A percentile compares a stretch with the other conserved stretches of the same genome.
Evolutionary conservation across 2,888 invertebrate genomes (phyloP).

Genomic region (Sinodicranocentrus sp.): DNA sequence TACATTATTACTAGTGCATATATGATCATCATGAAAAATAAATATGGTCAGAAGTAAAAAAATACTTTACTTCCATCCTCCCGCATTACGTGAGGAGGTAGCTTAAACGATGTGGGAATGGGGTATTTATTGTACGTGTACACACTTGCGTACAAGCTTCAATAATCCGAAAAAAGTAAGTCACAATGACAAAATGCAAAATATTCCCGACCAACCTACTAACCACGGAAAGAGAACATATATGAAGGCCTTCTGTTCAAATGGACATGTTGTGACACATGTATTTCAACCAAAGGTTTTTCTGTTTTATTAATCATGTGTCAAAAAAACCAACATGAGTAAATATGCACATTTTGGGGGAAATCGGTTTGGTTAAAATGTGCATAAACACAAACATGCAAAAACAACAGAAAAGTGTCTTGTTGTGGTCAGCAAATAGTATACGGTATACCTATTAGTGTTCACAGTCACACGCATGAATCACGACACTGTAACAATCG

Average conservation of each 20-base stretch:
- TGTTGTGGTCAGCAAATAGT: no score
- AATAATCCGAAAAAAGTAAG: slow-evolving; percentile 13
- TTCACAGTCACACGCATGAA: no score
- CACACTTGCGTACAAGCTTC: not conserved
- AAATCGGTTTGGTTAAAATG: no score
- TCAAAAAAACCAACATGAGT: slow-evolving; percentile 14
- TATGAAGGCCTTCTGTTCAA: slow-evolving; percentile 1
- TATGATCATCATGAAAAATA: slow-evolving; percentile 38
- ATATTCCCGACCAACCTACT: no score
- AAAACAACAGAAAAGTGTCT: no score
- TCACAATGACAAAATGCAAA: slow-evolving; percentile 22
- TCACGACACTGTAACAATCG: no score
- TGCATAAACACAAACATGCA: no score
- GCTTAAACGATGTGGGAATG: not conserved
- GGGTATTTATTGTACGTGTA: not conserved
- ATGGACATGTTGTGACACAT: slow-evolving; percentile 23
- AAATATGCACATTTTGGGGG: not conserved
- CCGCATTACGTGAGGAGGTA: not conserved
- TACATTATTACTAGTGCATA: slow-evolving; percentile 15
- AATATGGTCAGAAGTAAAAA: slow-evolving; percentile 13
- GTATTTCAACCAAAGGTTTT: slow-evolving; percentile 3
- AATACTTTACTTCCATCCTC: not conserved
- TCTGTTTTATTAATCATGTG: not conserved
- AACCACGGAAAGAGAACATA: no score
- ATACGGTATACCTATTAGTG: no score